Base-by-base conservation (phyloP, 2,113 vertebrate genomes). In the Prochilodus magdalenae region DNA sequence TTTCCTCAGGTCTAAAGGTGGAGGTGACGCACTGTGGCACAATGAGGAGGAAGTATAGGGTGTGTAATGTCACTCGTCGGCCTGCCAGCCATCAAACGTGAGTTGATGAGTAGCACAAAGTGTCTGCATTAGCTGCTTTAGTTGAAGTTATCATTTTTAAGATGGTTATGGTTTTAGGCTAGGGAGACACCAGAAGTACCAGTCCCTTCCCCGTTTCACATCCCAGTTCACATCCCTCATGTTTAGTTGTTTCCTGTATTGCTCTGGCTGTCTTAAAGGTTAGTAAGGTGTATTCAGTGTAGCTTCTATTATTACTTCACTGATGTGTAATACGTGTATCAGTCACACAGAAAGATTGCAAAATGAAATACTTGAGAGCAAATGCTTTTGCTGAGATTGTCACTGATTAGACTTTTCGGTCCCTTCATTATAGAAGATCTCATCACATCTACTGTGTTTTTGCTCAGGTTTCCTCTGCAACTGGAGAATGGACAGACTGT, bases 21-120 rank as follows among this genome's bases (percentile, higher is more conserved):
- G 97, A 99, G 92, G 97, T 99, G 87, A 99, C 97, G 86, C 97
- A 99, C 91, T 99, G 97, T 92, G 97, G 97, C 86, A 96, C 95
- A 84, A 99, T 99, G 97, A 95, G 97, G 24, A 94, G 97, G 91
- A 99, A 99, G 88, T 99, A 99, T 89, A 93, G 97, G 65, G 97
- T 99, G 85, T 99, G 97, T 86, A 99, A 98, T 1, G 97, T 99
- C 8, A 99, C 97, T 0, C 95, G 97, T 0, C 91, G 97, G 29
- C 96, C 97, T 65, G 96, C 97, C 87, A 98, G 95, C 93, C 97
- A 98, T 90, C 97, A 99, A 92, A 99, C 97, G 97, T 99, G 88
- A 40, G 93, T 91, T 69, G 6, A n/a, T 26, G 11, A 16, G 29
- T 20, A 0, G 14, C 27, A 69, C 26, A 1, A 10, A 44, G 40